phyloP scores from a whole-genome alignment of 2,888 invertebrate species.

The Phania funesta region DNA sequence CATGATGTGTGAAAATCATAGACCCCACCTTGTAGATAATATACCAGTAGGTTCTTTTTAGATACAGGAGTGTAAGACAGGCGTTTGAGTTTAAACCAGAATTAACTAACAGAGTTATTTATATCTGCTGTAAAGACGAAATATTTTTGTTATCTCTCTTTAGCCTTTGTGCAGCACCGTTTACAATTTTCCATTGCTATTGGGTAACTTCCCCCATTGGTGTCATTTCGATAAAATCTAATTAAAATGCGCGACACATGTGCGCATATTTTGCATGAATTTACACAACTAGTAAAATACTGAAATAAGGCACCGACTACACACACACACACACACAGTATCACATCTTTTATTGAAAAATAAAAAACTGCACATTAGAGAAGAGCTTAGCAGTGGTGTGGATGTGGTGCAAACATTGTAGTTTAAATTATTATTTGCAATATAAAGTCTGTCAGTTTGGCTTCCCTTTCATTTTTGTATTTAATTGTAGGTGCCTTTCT shows the following conservation, averaged over 20 bases:
- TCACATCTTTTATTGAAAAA: conserved; percentile 36
- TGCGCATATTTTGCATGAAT: conserved; percentile 67
- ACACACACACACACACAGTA: too few relatives aligned
- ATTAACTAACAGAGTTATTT: too few relatives aligned
- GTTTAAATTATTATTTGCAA: conserved; percentile 40
- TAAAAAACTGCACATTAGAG: background rate
- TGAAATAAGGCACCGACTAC: conserved; percentile 3
- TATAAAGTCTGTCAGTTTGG: background rate
- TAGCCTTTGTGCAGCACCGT: too few relatives aligned
- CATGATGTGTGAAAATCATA: too few relatives aligned
- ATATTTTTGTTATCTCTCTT: too few relatives aligned
- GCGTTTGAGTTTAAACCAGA: too few relatives aligned
- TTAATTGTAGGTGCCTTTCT: conserved; percentile 31
- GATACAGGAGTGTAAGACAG: too few relatives aligned
- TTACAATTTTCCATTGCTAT: too few relatives aligned
- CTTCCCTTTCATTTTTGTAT: background rate
- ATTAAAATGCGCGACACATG: conserved; percentile 69
- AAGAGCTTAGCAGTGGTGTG: background rate
- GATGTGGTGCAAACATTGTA: background rate
- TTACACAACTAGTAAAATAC: conserved; percentile 40
- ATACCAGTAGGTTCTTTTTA: too few relatives aligned
- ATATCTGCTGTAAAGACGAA: too few relatives aligned
- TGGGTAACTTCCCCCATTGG: too few relatives aligned
- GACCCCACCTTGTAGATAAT: too few relatives aligned
- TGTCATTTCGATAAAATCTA: conserved; percentile 66